Conservation (phyloP, 2,113 vertebrate genomes). For the Hemicordylus capensis region DNA sequence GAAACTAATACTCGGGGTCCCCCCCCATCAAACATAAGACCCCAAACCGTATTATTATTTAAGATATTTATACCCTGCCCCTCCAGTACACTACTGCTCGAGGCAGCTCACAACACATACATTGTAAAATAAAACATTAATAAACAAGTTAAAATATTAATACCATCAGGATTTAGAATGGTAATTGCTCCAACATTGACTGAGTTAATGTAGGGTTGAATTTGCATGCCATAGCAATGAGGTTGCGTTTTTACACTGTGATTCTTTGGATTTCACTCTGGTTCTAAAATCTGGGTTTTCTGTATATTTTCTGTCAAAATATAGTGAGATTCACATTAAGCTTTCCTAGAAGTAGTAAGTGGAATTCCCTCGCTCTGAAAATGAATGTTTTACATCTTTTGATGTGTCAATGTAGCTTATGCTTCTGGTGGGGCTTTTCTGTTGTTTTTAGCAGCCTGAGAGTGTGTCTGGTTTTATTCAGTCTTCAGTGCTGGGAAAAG, state of each 20-base stretch:
- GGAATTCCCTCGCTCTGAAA: background rate
- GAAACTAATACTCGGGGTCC: background rate
- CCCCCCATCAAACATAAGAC: no score
- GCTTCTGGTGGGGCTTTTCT: background rate
- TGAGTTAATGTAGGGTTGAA: background rate
- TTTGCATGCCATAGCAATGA: no score
- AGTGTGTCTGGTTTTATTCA: constrained; percentile 87
- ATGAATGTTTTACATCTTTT: background rate
- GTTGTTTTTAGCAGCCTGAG: constrained; percentile 79
- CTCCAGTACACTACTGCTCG: no score
- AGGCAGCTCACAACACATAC: no score
- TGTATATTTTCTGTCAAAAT: background rate
- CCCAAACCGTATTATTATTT: no score
- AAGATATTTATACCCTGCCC: no score
- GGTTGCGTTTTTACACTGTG: no score
- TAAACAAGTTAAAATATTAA: no score
- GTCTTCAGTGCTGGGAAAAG: constrained; percentile 92
- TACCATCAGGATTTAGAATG: background rate
- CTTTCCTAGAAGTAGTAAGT: background rate
- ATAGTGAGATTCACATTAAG: background rate
- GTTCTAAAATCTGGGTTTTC: background rate
- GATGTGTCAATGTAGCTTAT: no score
- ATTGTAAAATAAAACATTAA: no score
- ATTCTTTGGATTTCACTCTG: background rate
- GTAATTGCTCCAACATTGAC: background rate